Base-by-base conservation (phyloP, 2,888 invertebrate genomes). In the Agrochola litura region DNA sequence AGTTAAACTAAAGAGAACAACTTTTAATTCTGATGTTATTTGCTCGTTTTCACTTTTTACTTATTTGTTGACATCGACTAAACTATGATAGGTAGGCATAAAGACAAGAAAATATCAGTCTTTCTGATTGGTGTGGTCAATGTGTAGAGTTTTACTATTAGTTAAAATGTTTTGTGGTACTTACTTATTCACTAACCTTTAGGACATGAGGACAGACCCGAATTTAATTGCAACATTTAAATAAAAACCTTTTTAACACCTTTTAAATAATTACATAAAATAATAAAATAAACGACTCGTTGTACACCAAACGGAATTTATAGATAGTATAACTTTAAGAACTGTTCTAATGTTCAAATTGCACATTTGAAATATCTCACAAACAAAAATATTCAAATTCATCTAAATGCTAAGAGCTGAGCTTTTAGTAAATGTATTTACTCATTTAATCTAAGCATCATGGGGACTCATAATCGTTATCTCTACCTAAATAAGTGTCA, bases 341-440 rank as follows among this genome's bases (percentile, higher is more conserved):
- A 86, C 84, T 84, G 79, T 85, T 88, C 86, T 81, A 86, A 89
- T 85, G 88, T 87, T 89, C 82, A 83, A 89, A 86, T 77, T 91
- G 91, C 92, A 92, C 92, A 90, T 91, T 91, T 90, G 89, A 79
- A 90, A 91, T 90, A 88, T 91, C 87, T 89, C 90, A 90, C 91
- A 85, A 89, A 87, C 82, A 86, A 86, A 83, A 86, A 82, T 82
- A 84, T 76, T 86, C 67, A 72, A 84, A 81, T 88, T 89, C 89
- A 89, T 89, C 74, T 91, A 89, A 88, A 87, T 88, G 88, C 89
- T 92, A 92, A 90, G 90, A 89, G 91, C 90, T 90, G 90, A 90
- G 93, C 93, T 93, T 93, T 89, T 92, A 92, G 91, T 90, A 88
- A 89, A 89, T 87, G 88, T 91, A 89, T 89, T 87, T 89, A 91